Conservation (phyloP, 1,140 invertebrate genomes). For the Prorops nasuta region DNA sequence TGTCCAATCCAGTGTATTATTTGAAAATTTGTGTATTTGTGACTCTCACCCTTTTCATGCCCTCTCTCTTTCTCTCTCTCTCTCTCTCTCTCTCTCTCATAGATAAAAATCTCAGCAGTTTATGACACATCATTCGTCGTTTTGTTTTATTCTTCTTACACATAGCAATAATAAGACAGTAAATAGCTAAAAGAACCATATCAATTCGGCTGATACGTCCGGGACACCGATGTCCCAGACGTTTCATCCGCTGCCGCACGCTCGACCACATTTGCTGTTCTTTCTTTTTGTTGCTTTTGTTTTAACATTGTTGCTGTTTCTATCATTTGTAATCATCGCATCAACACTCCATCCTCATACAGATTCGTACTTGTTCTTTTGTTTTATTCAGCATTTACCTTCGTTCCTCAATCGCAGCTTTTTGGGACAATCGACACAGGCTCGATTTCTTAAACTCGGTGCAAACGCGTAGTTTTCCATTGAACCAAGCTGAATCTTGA, state of each 20-base stretch:
- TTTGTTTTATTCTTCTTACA: constrained; percentile 31
- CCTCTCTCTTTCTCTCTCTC: constrained; percentile 6
- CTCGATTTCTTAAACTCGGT: no score
- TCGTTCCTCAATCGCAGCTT: no score
- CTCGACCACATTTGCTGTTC: constrained; percentile 16
- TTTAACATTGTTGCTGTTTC: neutral
- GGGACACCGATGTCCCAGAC: constrained; percentile 20
- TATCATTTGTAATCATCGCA: no score
- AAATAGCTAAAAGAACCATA: constrained; percentile 41
- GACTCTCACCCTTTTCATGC: neutral
- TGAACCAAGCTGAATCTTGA: no score
- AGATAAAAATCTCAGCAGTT: constrained; percentile 27
- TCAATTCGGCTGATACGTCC: constrained; percentile 25
- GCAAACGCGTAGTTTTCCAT: no score
- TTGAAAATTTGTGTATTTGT: neutral
- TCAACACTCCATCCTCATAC: no score
- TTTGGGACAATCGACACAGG: no score
- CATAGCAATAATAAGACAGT: constrained; percentile 41
- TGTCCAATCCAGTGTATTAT: neutral
- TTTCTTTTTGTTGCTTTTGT: neutral
- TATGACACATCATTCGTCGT: constrained; percentile 29
- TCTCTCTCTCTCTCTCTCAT: constrained; percentile 1
- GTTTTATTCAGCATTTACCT: no score
- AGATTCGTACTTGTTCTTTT: no score
- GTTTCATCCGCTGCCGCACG: constrained; percentile 31